Evolutionary conservation across 2,113 vertebrate genomes (phyloP).

Genomic region (Vombatus ursinus): DNA sequence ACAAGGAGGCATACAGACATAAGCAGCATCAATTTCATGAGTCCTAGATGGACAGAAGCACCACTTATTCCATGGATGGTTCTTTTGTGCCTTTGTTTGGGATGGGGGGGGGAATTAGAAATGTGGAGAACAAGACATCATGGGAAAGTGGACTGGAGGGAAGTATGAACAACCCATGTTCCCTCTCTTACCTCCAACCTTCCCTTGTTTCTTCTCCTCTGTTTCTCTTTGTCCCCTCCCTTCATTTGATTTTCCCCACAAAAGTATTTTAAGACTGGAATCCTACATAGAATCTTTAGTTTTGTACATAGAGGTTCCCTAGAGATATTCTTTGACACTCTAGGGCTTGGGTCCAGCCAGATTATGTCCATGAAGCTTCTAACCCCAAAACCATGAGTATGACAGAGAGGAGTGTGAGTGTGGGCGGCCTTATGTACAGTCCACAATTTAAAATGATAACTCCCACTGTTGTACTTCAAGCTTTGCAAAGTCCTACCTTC

Average conservation of each 20-base stretch:
- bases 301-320: not conserved
- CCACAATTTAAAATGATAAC: not conserved
- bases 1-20: not conserved
- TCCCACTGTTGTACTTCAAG: not conserved
- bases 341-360: not conserved
- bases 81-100: not conserved
- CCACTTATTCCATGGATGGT: not conserved
- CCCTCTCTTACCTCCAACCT: not conserved
- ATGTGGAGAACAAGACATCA: not conserved
- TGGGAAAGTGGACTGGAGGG: not conserved
- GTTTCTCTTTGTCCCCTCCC: not conserved
- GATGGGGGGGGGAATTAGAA: not conserved
- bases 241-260: not conserved
- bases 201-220: not conserved
- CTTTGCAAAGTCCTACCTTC: not conserved
- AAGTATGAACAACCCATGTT: not conserved
- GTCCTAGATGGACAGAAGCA: not conserved
- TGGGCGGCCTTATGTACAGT: not conserved
- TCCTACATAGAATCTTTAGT: not conserved
- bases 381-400: not conserved
- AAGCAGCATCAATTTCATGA: fast-evolving
- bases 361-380: not conserved
- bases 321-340: not conserved
- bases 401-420: not conserved
- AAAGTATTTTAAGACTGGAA: not conserved